A percentile compares a stretch with the other conserved stretches of the same genome.
Evolutionary conservation across 1,140 invertebrate genomes (phyloP).

Genomic region (Drosophila malerkotliana): DNA sequence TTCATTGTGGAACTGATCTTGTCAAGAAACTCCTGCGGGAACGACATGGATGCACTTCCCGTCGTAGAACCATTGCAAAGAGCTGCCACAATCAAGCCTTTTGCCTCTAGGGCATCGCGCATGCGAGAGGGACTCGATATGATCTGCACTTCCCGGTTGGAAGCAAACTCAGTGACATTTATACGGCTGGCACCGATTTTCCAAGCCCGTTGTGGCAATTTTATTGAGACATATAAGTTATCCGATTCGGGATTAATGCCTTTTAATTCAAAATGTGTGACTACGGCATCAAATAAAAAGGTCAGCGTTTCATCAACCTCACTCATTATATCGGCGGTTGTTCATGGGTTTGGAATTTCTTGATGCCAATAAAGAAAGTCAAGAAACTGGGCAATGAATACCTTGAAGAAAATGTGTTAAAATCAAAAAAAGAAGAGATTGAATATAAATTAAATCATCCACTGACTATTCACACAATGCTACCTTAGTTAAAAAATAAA

Average conservation of each 20-base stretch:
- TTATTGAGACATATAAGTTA: background rate
- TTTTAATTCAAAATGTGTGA: background rate
- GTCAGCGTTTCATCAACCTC: background rate
- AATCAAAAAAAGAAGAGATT: background rate
- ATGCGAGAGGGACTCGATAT: background rate
- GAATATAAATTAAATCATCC: background rate
- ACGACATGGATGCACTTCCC: background rate
- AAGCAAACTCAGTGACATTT: constrained; percentile 48
- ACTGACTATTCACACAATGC: background rate
- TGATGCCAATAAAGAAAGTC: background rate
- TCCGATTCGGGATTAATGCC: background rate
- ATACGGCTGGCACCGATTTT: constrained; percentile 26
- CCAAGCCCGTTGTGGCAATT: background rate
- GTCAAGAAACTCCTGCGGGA: constrained; percentile 8
- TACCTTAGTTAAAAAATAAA: background rate
- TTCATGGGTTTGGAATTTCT: background rate
- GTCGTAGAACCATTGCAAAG: constrained; percentile 8
- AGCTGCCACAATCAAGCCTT: constrained; percentile 28
- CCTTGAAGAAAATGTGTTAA: background rate
- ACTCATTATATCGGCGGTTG: background rate
- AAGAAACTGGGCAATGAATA: background rate
- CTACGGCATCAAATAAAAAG: background rate
- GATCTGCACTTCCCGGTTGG: constrained; percentile 13
- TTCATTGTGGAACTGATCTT: constrained; percentile 30
- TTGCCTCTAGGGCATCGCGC: constrained; percentile 11